phyloP scores from a whole-genome alignment of 2,888 invertebrate genomes.

The Folsomia manolachei region DNA sequence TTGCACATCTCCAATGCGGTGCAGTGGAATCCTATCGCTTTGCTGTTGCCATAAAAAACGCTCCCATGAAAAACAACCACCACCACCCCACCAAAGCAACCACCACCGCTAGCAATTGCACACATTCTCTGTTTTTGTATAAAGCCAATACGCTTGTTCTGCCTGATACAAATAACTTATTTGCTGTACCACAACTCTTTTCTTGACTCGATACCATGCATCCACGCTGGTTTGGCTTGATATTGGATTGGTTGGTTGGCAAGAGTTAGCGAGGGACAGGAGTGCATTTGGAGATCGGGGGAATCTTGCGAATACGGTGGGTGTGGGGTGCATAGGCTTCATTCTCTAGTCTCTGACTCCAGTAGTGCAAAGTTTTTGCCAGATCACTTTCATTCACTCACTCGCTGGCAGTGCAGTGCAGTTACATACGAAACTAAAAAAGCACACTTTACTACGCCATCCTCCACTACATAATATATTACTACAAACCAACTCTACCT shows the following conservation, averaged over 20 bases:
- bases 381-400: not conserved
- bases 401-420: not conserved
- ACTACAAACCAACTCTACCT: not conserved
- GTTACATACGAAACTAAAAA: not conserved
- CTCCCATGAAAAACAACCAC: too few relatives aligned
- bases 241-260: too few relatives aligned
- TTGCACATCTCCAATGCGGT: not conserved
- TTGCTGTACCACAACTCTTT: too few relatives aligned
- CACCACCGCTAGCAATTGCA: too few relatives aligned
- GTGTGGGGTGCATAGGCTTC: not conserved
- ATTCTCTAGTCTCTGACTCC: not conserved
- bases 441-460: not conserved
- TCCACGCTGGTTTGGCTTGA: too few relatives aligned
- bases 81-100: too few relatives aligned
- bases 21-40: not conserved
- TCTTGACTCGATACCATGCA: too few relatives aligned
- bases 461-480: not conserved
- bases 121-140: too few relatives aligned
- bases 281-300: too few relatives aligned
- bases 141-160: too few relatives aligned
- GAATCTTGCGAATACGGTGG: not conserved
- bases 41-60: not conserved
- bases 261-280: too few relatives aligned
- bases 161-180: too few relatives aligned
- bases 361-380: not conserved